Conservation (phyloP, 2,113 vertebrate species). For the Eclectus roratus region DNA sequence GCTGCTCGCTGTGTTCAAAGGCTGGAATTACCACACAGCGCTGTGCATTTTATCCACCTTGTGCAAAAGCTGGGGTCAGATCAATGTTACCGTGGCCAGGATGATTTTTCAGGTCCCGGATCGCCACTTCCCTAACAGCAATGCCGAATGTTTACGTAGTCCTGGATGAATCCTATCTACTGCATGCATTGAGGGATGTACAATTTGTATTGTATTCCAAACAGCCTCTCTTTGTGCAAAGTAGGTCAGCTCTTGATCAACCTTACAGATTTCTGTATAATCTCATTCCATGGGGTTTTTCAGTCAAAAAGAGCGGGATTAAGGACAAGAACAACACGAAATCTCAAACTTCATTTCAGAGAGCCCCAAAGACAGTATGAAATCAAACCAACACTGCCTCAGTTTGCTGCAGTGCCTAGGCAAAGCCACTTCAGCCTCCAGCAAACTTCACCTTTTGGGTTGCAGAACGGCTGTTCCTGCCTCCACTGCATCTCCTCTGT, state of each 20-base stretch:
- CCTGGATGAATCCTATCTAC: neutral
- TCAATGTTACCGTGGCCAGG: accelerated
- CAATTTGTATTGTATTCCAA: conserved; percentile 6
- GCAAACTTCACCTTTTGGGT: neutral
- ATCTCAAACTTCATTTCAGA: conserved; percentile 32
- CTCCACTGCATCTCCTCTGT: neutral
- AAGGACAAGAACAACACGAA: conserved; percentile 1
- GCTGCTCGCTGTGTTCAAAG: neutral
- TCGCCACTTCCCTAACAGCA: neutral
- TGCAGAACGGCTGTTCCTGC: neutral
- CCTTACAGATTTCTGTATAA: conserved; percentile 60
- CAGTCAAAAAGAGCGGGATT: conserved; percentile 43
- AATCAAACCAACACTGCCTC: neutral
- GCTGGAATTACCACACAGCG: neutral
- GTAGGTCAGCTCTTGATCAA: conserved; percentile 61
- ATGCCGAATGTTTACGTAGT: neutral
- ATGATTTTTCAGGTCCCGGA: neutral
- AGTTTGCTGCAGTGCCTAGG: neutral
- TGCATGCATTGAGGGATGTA: neutral
- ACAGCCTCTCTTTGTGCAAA: conserved; percentile 49
- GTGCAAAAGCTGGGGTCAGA: neutral
- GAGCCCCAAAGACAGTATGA: neutral
- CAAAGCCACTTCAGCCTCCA: neutral
- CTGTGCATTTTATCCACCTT: neutral
- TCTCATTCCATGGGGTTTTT: conserved; percentile 54